Evolutionary conservation across 2,113 vertebrate species (phyloP).

Genomic region (Procavia capensis): DNA sequence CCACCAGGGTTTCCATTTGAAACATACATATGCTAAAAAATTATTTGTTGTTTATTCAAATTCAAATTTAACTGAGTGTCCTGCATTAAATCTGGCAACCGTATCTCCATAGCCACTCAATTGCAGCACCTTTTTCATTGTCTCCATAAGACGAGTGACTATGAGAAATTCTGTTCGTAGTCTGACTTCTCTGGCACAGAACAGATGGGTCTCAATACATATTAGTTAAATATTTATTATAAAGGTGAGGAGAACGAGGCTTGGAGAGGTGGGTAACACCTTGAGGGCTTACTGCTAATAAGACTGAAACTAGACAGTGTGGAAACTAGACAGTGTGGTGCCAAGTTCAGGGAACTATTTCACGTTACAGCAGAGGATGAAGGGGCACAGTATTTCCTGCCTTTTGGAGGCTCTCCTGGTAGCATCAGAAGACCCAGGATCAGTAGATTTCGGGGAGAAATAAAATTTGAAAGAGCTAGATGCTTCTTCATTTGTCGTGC

Average conservation of each 20-base stretch:
- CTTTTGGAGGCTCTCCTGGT: neutral
- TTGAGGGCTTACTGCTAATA: neutral
- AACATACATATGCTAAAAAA: neutral
- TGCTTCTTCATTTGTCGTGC: neutral
- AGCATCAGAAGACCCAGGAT: neutral
- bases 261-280: neutral
- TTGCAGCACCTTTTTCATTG: neutral
- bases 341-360: neutral
- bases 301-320: neutral
- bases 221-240: neutral
- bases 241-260: neutral
- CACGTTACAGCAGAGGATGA: neutral
- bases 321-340: neutral
- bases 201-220: conserved; percentile 16
- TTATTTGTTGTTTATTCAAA: conserved; percentile 14
- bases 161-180: neutral
- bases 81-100: neutral
- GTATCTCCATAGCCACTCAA: neutral
- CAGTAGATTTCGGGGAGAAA: neutral
- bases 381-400: neutral
- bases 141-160: neutral
- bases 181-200: neutral
- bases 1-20: neutral
- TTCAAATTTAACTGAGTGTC: neutral
- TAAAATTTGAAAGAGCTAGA: neutral